These are phyloP conservation scores for Holothuria glaberrima DNA, from an alignment of 35 echinoderm and acorn worm genomes.

Conservation along the genomic window DNA sequence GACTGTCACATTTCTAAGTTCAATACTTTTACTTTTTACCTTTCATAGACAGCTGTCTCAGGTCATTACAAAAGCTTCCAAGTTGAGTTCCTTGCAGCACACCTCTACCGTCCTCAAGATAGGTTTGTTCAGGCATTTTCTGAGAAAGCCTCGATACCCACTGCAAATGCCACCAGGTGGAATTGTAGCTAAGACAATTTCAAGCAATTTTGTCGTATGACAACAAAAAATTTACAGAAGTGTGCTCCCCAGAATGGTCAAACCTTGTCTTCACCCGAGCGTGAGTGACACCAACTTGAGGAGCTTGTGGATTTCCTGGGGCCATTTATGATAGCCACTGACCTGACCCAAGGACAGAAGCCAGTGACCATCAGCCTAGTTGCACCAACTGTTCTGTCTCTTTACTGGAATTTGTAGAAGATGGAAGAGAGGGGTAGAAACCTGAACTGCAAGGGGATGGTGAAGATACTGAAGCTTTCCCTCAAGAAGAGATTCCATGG, in stretches of 20 bases:
- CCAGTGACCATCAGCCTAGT: background rate
- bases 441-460: too few species aligned
- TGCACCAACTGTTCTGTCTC: background rate
- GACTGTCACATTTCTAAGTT: too few species aligned
- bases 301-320: background rate
- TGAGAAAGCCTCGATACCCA: background rate
- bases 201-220: background rate
- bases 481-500: too few species aligned
- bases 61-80: background rate
- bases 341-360: background rate
- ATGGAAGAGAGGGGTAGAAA: too few species aligned
- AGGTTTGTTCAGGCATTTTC: background rate
- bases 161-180: background rate
- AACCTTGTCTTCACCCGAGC: background rate
- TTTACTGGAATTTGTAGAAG: background rate
- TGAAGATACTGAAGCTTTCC: too few species aligned
- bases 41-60: background rate
- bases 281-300: background rate
- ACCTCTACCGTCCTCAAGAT: background rate
- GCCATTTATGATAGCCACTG: background rate
- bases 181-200: background rate
- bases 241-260: background rate
- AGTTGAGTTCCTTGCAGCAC: background rate
- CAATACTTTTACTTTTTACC: too few species aligned
- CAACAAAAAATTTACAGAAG: background rate